These are phyloP conservation scores for Barypeithes pellucidus DNA, from an alignment of 2,888 invertebrate genomes.

Conservation along the genomic window DNA sequence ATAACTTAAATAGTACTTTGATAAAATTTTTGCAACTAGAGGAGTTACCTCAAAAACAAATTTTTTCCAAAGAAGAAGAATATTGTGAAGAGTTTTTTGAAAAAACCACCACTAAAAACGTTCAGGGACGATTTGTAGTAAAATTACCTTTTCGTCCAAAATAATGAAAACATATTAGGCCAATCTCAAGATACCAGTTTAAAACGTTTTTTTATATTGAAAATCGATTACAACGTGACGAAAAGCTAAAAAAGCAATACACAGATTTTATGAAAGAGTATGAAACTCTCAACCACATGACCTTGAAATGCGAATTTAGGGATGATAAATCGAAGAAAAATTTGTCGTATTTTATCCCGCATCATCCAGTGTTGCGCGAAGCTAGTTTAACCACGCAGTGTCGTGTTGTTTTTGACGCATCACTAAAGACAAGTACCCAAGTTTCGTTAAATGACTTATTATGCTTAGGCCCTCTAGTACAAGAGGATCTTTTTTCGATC, in stretches of 20 bases:
- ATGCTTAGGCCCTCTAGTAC: background rate
- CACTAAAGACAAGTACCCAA: background rate
- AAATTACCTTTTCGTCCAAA: background rate
- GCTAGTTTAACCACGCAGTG: too few species aligned
- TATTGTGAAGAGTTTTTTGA: background rate
- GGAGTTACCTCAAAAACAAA: background rate
- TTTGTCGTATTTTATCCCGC: background rate
- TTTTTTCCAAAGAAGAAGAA: background rate
- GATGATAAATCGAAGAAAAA: background rate
- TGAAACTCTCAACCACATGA: background rate
- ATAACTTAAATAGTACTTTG: background rate
- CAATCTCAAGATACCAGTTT: background rate
- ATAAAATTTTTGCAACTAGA: background rate
- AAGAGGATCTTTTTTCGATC: background rate
- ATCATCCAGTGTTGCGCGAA: background rate
- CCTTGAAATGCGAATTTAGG: background rate
- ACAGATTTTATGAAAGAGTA: background rate
- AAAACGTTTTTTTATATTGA: background rate
- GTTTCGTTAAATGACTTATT: background rate
- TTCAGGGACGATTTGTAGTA: background rate
- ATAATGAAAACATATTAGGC: background rate
- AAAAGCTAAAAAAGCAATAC: background rate
- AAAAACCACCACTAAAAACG: background rate
- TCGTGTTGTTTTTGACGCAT: background rate
- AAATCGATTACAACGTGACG: background rate